phyloP scores from a whole-genome alignment of 2,797 vertebrate species.

The Periparus ater region DNA sequence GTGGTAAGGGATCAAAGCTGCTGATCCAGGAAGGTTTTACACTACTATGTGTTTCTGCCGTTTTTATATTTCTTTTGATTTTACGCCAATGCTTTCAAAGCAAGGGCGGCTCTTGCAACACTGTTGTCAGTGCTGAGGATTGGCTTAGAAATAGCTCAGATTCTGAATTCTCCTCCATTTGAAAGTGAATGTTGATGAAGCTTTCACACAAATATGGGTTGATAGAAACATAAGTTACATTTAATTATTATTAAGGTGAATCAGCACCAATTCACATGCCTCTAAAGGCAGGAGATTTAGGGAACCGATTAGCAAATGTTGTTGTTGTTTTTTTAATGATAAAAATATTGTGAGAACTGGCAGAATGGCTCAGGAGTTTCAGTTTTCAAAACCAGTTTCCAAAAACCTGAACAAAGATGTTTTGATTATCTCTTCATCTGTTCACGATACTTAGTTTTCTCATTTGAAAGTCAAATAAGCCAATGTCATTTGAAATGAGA shows the following conservation, averaged over 20 bases:
- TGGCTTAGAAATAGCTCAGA: background rate
- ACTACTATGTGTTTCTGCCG: background rate
- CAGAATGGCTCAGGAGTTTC: conserved; percentile 26
- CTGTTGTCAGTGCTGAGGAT: background rate
- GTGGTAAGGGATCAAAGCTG: background rate
- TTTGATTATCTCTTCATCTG: conserved; percentile 70
- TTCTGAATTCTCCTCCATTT: background rate
- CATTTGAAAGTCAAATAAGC: conserved; percentile 65
- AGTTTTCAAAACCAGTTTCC: conserved; percentile 48
- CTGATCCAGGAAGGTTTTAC: background rate
- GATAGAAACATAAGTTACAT: background rate
- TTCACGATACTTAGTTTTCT: conserved; percentile 57
- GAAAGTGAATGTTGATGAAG: background rate
- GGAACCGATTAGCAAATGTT: conserved; percentile 7
- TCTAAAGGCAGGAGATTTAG: background rate
- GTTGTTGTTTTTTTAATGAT: conserved; percentile 21
- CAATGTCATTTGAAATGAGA: conserved; percentile 43
- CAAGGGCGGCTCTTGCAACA: background rate
- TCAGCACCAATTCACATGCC: background rate
- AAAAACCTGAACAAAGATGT: conserved; percentile 67
- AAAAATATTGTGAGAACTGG: conserved; percentile 64
- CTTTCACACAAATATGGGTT: background rate
- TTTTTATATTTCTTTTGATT: background rate
- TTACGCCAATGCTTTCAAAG: background rate
- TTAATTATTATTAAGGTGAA: conserved; percentile 17